Percentiles rank a stretch among this genome's conserved stretches.
phyloP scores from a whole-genome alignment of 2,888 invertebrate species.

The Aleiodes leptofemur region DNA sequence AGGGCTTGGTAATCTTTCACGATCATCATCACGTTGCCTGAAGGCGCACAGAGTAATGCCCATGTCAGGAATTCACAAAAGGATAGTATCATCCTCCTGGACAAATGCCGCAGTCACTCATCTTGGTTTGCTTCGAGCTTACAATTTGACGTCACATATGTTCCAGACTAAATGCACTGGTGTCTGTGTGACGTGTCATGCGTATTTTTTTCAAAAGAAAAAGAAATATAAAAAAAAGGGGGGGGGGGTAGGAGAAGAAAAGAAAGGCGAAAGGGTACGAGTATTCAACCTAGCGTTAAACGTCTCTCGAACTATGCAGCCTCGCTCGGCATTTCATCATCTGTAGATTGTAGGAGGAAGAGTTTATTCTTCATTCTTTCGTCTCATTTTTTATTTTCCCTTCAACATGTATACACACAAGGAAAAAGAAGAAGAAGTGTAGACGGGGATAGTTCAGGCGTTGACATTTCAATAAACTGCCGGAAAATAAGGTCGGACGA shows the following conservation, averaged over 20 bases:
- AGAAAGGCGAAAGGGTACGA: conserved; percentile 32
- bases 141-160: conserved; percentile 3
- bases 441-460: conserved; percentile 58
- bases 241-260: background rate
- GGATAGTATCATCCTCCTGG: conserved; percentile 34
- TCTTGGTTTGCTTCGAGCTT: background rate
- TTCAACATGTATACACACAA: conserved; percentile 41
- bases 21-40: conserved; percentile 40
- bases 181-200: background rate
- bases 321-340: conserved; percentile 62
- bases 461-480: conserved; percentile 65
- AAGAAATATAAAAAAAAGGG: background rate
- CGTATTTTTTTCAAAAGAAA: background rate
- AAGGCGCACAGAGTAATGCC: conserved; percentile 20
- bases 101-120: conserved; percentile 37
- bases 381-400: conserved; percentile 37
- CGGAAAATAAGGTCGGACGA: conserved; percentile 62
- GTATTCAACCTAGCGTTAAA: conserved; percentile 51
- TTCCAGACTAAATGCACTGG: background rate
- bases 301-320: conserved; percentile 55
- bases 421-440: background rate
- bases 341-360: conserved; percentile 14
- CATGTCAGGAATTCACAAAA: conserved; percentile 39
- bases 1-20: conserved; percentile 30
- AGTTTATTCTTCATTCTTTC: conserved; percentile 29